Percentiles rank a stretch among this genome's conserved stretches.
Evolutionary conservation across 2,113 vertebrate species (phyloP).

Genomic region (Xyliphius kryptos): DNA sequence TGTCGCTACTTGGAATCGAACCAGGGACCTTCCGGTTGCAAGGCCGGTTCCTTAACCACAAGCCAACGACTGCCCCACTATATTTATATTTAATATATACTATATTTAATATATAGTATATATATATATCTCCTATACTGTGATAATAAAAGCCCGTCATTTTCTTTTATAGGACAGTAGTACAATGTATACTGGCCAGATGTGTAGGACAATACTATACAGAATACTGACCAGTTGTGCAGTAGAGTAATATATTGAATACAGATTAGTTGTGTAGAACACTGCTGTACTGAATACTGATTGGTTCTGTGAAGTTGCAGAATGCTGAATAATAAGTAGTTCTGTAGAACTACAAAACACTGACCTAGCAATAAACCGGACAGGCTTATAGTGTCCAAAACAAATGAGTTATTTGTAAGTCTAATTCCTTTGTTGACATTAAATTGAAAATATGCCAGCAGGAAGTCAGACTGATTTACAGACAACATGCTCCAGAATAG

Average conservation of each 20-base stretch:
- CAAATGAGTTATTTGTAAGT: background rate
- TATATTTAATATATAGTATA: no score
- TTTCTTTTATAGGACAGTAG: background rate
- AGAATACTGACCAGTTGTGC: constrained; percentile 18
- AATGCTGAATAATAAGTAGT: constrained; percentile 18
- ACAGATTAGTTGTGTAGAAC: constrained; percentile 11
- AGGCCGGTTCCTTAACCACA: no score
- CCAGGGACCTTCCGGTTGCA: no score
- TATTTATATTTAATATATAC: no score
- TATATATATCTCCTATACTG: no score
- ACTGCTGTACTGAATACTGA: constrained; percentile 18
- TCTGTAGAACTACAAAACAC: background rate
- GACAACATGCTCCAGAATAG: background rate
- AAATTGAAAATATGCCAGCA: background rate
- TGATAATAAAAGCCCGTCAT: background rate
- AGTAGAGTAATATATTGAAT: constrained; percentile 21
- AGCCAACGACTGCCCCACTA: no score
- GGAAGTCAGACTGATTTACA: background rate
- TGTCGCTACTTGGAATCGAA: no score
- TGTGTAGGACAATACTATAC: constrained; percentile 11
- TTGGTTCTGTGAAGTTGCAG: constrained; percentile 6
- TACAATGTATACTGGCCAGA: background rate
- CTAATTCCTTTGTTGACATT: background rate
- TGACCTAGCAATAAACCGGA: background rate
- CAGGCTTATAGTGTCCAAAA: background rate